phyloP scores from a whole-genome alignment of 2,888 invertebrate genomes.

The Dryobotodes eremita region DNA sequence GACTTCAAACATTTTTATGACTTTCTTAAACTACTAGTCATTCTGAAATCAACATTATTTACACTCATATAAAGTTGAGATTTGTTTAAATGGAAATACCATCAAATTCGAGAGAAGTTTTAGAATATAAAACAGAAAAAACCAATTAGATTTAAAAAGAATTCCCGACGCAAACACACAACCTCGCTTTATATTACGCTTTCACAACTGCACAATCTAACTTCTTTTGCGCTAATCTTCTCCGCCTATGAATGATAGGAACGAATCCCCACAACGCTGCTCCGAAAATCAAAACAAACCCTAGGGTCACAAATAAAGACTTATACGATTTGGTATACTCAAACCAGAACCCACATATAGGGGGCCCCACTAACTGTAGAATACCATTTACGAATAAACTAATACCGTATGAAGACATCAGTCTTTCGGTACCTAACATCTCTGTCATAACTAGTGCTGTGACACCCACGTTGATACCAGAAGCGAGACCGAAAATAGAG shows the following conservation, averaged over 20 bases:
- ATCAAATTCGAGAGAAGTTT: not conserved
- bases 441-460: conserved; percentile 97
- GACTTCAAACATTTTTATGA: not conserved
- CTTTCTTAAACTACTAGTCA: not conserved
- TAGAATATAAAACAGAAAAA: not conserved
- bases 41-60: not conserved
- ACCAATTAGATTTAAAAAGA: not conserved
- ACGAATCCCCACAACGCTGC: conserved; percentile 94
- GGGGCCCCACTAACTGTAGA: conserved; percentile 95
- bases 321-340: conserved; percentile 92
- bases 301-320: conserved; percentile 94
- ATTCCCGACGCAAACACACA: conserved; percentile 17
- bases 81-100: not conserved
- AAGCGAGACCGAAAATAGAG: conserved; percentile 95
- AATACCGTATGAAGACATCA: conserved; percentile 96
- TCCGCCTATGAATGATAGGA: conserved; percentile 92
- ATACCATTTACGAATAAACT: conserved; percentile 96
- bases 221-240: conserved; percentile 70
- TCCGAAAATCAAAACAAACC: conserved; percentile 93
- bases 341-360: conserved; percentile 94
- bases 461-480: conserved; percentile 96
- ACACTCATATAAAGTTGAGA: not conserved
- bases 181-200: conserved; percentile 71
- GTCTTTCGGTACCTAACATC: conserved; percentile 95
- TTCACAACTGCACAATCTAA: conserved; percentile 64